Evolutionary conservation across 2,888 invertebrate species (phyloP).

Genomic region (Lasioglossum villosulum): DNA sequence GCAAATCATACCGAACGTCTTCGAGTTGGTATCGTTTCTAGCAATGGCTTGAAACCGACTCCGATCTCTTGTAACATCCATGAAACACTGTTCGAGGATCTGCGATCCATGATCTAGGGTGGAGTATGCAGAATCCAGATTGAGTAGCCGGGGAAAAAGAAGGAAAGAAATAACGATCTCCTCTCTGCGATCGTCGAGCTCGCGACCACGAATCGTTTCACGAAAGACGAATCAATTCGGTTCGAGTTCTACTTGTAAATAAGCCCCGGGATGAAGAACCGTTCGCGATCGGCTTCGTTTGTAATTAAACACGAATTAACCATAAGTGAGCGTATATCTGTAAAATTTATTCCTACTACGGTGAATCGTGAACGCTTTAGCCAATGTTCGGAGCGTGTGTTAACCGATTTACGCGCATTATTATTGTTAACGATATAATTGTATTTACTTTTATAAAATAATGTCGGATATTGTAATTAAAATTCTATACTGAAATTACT

Average conservation of each 20-base stretch:
- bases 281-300: constrained; percentile 43
- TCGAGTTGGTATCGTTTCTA: not conserved
- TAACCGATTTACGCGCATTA: constrained; percentile 62
- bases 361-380: constrained; percentile 62
- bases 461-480: constrained; percentile 62
- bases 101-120: not conserved
- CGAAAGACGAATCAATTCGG: constrained; percentile 20
- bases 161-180: not conserved
- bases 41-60: not conserved
- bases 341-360: constrained; percentile 54
- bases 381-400: constrained; percentile 61
- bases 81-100: not conserved
- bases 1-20: not conserved
- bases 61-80: not conserved
- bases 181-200: constrained; percentile 14
- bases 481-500: constrained; percentile 61
- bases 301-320: constrained; percentile 42
- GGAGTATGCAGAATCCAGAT: not conserved
- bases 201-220: constrained; percentile 16
- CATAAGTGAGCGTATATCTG: constrained; percentile 49
- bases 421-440: constrained; percentile 63
- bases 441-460: constrained; percentile 65
- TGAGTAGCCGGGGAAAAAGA: not conserved
- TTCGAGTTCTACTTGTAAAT: constrained; percentile 40
- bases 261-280: constrained; percentile 35